A percentile compares a stretch with the other conserved stretches of the same genome.
Conservation (phyloP, 1,140 invertebrate genomes). For the Oscheius sp. region DNA sequence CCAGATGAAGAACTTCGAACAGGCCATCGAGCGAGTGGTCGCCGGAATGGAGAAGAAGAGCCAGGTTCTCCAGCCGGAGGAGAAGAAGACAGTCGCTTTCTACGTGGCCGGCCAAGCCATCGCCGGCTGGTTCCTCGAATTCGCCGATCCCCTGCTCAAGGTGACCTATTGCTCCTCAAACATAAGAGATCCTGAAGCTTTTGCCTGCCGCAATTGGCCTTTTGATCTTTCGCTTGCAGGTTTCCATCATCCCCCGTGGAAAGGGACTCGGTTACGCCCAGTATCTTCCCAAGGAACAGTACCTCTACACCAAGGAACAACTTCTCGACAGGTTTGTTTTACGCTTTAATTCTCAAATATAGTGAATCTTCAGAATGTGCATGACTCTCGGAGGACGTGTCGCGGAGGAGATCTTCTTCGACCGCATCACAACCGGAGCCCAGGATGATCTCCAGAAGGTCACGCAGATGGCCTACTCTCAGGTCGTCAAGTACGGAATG, state of each 20-base stretch:
- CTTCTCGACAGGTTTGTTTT: slow-evolving; percentile 62
- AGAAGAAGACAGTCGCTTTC: slow-evolving; percentile 96
- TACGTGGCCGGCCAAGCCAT: slow-evolving; percentile 99
- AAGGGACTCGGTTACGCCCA: slow-evolving; percentile 87
- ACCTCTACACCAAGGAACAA: slow-evolving; percentile 93
- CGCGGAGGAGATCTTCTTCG: slow-evolving; percentile 93
- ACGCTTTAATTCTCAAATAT: no score
- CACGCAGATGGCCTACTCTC: slow-evolving; percentile 73
- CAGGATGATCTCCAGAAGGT: slow-evolving; percentile 97
- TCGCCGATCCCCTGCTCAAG: slow-evolving; percentile 94
- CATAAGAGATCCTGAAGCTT: no score
- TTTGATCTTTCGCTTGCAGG: no score
- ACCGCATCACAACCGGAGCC: slow-evolving; percentile 90
- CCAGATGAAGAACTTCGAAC: slow-evolving; percentile 87
- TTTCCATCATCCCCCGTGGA: slow-evolving; percentile 76
- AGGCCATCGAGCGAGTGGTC: slow-evolving; percentile 94
- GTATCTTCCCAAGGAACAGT: slow-evolving; percentile 97
- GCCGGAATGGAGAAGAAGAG: slow-evolving; percentile 99
- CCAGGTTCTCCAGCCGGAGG: slow-evolving; percentile 93
- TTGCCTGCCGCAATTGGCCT: no score
- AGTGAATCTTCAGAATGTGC: slow-evolving; percentile 66
- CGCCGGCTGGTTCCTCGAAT: slow-evolving; percentile 93
- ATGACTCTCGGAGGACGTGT: slow-evolving; percentile 89
- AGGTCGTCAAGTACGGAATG: slow-evolving; percentile 91
- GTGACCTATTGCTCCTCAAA: no score